Conservation (phyloP, 2,888 invertebrate species). For the Zaprionus obscuricornis region DNA sequence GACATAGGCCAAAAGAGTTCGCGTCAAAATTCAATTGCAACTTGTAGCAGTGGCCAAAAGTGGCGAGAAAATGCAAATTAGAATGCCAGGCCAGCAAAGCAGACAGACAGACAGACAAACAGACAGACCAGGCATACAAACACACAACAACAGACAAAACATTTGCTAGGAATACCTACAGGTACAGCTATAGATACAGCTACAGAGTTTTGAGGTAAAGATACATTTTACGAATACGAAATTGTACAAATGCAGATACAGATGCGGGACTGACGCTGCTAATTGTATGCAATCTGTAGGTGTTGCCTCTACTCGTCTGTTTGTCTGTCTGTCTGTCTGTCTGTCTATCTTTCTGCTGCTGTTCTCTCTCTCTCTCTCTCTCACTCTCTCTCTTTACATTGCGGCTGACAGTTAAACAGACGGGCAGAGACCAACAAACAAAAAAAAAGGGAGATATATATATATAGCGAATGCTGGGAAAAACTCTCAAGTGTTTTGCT, state of each 20-base stretch:
- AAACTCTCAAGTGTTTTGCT: slow-evolving; percentile 44
- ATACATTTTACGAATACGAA: too few relatives aligned
- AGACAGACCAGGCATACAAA: too few relatives aligned
- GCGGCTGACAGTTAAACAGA: slow-evolving; percentile 42
- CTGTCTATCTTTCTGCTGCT: slow-evolving; percentile 4
- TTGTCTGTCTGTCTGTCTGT: not conserved
- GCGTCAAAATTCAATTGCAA: slow-evolving; percentile 76
- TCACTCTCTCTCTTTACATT: slow-evolving; percentile 1
- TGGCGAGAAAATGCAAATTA: slow-evolving; percentile 67
- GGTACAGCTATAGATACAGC: slow-evolving; percentile 8
- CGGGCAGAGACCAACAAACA: slow-evolving; percentile 14
- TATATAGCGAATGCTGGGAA: slow-evolving; percentile 29
- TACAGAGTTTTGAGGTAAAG: not conserved
- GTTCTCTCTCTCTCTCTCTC: not conserved
- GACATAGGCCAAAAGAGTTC: slow-evolving; percentile 18
- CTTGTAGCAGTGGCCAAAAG: slow-evolving; percentile 28
- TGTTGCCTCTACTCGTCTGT: slow-evolving; percentile 49
- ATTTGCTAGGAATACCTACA: slow-evolving; percentile 30
- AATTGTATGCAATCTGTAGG: slow-evolving; percentile 75
- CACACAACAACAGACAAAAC: slow-evolving; percentile 7
- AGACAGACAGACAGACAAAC: too few relatives aligned
- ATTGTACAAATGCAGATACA: not conserved
- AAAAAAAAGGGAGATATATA: too few relatives aligned
- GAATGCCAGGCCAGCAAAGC: slow-evolving; percentile 39
- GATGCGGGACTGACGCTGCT: slow-evolving; percentile 35